Percentiles rank a stretch among this genome's conserved stretches.
phyloP scores from a whole-genome alignment of 2,797 vertebrate genomes.

The Thalassophryne amazonica region DNA sequence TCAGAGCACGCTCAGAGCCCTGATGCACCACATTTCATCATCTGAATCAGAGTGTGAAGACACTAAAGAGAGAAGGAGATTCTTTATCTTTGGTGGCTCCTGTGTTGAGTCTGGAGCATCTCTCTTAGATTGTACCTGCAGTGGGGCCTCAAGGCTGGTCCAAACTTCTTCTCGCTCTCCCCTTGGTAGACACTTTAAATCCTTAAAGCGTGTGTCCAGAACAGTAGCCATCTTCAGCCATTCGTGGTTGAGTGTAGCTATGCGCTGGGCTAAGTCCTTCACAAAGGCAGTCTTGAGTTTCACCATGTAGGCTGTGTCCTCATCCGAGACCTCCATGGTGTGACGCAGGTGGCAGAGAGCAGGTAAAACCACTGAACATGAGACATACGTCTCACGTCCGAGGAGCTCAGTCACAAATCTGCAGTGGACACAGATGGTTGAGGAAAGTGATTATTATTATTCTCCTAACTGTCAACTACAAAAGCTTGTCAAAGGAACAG shows the following conservation, averaged over 20 bases:
- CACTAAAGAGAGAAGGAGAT: not conserved
- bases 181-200: not conserved
- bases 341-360: not conserved
- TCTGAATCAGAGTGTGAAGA: slow-evolving; percentile 1
- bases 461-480: too few species aligned
- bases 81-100: slow-evolving; percentile 8
- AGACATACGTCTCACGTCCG: slow-evolving; percentile 12
- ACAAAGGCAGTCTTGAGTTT: not conserved
- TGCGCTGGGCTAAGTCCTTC: not conserved
- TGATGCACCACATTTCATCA: not conserved
- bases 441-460: too few species aligned
- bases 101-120: not conserved
- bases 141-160: slow-evolving; percentile 2
- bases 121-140: not conserved
- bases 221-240: not conserved
- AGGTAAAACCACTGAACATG: slow-evolving; percentile 4
- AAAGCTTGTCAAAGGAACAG: too few species aligned
- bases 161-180: not conserved
- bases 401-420: slow-evolving; percentile 24
- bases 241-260: not conserved
- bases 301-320: not conserved
- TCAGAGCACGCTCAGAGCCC: not conserved
- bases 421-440: too few species aligned
- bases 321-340: not conserved
- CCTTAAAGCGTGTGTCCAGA: not conserved